These are phyloP conservation scores for Eublepharis macularius DNA, from an alignment of 2,113 vertebrate species.

Conservation along the genomic window DNA sequence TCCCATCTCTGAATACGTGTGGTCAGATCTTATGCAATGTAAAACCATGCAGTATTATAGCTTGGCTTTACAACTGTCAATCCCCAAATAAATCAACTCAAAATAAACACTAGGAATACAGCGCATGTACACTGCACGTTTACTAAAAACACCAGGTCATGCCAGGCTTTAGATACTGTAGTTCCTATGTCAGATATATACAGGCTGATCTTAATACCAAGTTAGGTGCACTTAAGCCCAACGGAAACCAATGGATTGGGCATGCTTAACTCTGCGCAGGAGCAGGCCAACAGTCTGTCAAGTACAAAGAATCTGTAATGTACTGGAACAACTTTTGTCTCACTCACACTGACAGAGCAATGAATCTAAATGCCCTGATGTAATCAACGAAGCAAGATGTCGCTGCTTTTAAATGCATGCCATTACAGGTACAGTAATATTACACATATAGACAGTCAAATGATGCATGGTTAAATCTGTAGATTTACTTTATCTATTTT, in stretches of 20 bases:
- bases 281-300: neutral
- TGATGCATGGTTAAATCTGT: neutral
- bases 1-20: neutral
- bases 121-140: neutral
- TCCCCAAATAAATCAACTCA: rapidly evolving
- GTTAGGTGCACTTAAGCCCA: neutral
- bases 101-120: rapidly evolving
- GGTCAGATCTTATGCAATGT: neutral
- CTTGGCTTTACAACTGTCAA: neutral
- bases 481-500: too few relatives aligned
- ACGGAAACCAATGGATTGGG: neutral
- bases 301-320: neutral
- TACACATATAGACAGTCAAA: rapidly evolving
- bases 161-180: neutral
- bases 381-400: rapidly evolving
- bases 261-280: neutral
- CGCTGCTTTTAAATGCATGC: neutral
- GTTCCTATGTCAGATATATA: neutral
- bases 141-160: neutral
- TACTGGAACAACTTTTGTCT: neutral
- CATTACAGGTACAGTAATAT: neutral
- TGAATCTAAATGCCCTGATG: too few relatives aligned
- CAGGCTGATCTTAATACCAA: neutral
- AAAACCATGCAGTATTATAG: neutral
- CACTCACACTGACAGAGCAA: too few relatives aligned